Base-by-base conservation (phyloP, 2,113 vertebrate genomes). In the Tiliqua scincoides region DNA sequence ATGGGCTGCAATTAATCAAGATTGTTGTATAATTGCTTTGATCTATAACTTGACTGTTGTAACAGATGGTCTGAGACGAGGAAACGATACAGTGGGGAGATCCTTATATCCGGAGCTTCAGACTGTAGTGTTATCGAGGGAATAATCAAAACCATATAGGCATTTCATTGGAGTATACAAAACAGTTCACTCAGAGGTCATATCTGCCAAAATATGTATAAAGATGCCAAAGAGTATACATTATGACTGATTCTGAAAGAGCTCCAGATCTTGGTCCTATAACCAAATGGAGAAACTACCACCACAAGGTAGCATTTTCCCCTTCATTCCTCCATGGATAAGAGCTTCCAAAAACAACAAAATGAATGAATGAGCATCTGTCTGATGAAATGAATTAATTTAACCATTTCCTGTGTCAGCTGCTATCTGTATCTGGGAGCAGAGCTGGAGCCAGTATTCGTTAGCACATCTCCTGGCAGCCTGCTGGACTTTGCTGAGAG, bases 1-100 rank as follows among this genome's bases (percentile, higher is more conserved):
- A 43, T 62, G 23, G 79, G 85, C 91, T 88, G 88, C 87, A 84
- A 73, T 79, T 93, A 92, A 91, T 91, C 89, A 87, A 91, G 82
- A 71, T 82, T 15, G 40, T 21, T 90, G 48, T 82, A 88, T 48
- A 48, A 72, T 91, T 84, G 62, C 90, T 92, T 88, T 92, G 82
- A 92, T 91, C 78, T 84, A 92, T 91, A 92, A 84, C 86, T 63
- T 91, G 17, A 81, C 71, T 76, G 84, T 82, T 85, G 23, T 74
- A 48, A 73, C 94, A 92, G 91, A 92, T 91, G 91, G 87, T 84
- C 88, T 85, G 72, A 32, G 75, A 57, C 68, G 57, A 71, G 74
- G 80, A 91, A 72, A 54, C 90, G 70, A 84, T 68, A 79, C 61
- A 67, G 2, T 25, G 11, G 78, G 9, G 37, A 65, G 3, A 87